Evolutionary conservation across 2,888 invertebrate species (phyloP).

Genomic region (Hirudinaria manillensis): DNA sequence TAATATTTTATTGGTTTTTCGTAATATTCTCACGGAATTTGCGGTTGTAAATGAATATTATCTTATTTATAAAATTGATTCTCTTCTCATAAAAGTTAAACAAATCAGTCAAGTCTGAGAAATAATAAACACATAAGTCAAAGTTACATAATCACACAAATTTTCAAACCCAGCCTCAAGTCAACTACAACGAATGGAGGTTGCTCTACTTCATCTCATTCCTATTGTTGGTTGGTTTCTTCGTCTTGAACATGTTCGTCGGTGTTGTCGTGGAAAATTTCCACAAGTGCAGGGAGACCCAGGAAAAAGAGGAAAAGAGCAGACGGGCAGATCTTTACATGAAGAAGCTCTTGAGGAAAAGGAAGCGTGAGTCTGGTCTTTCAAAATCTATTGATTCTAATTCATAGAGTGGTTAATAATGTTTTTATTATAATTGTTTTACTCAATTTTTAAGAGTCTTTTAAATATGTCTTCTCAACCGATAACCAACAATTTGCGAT

Average conservation of each 20-base stretch:
- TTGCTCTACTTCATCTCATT: conserved; percentile 97
- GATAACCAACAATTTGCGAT: too few species aligned
- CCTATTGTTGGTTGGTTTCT: conserved; percentile 94
- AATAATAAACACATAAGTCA: too few species aligned
- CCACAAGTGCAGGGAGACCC: conserved; percentile 94
- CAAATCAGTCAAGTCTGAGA: too few species aligned
- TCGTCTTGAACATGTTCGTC: conserved; percentile 99
- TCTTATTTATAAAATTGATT: too few species aligned
- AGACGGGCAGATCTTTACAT: conserved; percentile 84
- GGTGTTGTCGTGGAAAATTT: conserved; percentile 99
- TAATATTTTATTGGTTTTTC: too few species aligned
- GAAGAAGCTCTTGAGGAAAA: conserved; percentile 86
- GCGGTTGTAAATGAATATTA: too few species aligned
- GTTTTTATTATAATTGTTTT: neutral
- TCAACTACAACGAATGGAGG: conserved; percentile 97
- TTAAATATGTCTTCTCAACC: too few species aligned
- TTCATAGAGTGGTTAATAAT: neutral
- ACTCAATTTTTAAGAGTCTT: too few species aligned
- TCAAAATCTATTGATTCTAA: neutral
- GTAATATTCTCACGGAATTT: too few species aligned
- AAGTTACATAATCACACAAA: too few species aligned
- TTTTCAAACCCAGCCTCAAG: conserved; percentile 69
- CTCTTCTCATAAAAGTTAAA: too few species aligned
- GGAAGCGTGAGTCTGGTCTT: conserved; percentile 74
- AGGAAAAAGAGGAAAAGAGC: conserved; percentile 94